Evolutionary conservation across 2,888 invertebrate genomes (phyloP), one percentile per base, ranked within the genome.

Genomic region (Tenthredo distinguenda): DNA sequence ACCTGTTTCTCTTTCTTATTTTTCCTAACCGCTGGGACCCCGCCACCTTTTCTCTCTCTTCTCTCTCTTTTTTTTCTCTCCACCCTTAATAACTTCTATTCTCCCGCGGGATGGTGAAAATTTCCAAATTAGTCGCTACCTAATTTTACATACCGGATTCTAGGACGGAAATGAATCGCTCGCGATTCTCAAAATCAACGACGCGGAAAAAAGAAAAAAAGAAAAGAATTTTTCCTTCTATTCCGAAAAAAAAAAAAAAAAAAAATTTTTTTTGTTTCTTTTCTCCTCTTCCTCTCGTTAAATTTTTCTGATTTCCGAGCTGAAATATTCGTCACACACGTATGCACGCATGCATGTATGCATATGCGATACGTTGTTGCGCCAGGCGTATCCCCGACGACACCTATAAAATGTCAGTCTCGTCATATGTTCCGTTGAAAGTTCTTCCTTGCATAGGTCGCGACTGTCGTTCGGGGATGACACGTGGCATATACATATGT

Each of bases 381-480:
- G 62, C 21, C 50, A 21, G 15, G 71, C 1, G 31, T 34, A 47
- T 31, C 81, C 15, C 62, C 26, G 0, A 26, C 26, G 62, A 68
- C 68, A 68, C 83, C 68, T 68, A 47, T 71, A 26, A 83, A 83
- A 83, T 83, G 83, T 83, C 83, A 83, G 31, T 12, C 21, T 50
- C 26, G 68, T 83, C 83, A 50, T 83, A 83, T 83, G 71, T 83
- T 47, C 31, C 21, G 68, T 9, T 2, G 65, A 83, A 83, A 68
- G 83, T 83, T 83, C 65, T 47, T 7, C 68, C 68, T 3, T 68
- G 83, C 83, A 83, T 83, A 83, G 83, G 83, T 83, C 83, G 34
- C 83, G 34, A 21, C 58, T 58, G 15, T 34, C 26, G 26, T 34
- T 47, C 55, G 50, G 21, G 21, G 4, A 74, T 12, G 31, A 18